Evolutionary conservation across 1,140 invertebrate genomes (phyloP).

Genomic region (Helicoverpa zea): DNA sequence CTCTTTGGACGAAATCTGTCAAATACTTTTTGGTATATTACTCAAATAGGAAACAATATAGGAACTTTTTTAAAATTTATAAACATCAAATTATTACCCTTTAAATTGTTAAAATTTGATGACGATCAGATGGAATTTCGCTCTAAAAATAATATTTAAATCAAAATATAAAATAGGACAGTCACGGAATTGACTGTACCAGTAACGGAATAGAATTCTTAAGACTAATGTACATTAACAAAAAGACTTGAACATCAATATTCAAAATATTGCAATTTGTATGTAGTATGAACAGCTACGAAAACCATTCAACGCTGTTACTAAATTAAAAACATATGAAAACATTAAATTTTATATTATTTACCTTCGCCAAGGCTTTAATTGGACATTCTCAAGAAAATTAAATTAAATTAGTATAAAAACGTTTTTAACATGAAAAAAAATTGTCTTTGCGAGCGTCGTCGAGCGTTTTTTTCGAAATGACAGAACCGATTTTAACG

Average conservation of each 20-base stretch:
- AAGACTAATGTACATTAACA: constrained; percentile 3
- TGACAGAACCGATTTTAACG: neutral
- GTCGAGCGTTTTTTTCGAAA: neutral
- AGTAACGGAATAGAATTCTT: too few relatives aligned
- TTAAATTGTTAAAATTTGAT: too few relatives aligned
- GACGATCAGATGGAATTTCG: too few relatives aligned
- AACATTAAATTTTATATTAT: constrained; percentile 4
- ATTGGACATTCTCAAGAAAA: neutral
- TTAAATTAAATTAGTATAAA: neutral
- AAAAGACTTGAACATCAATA: neutral
- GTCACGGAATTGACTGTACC: too few relatives aligned
- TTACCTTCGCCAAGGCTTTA: neutral
- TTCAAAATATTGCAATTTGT: neutral
- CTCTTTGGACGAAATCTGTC: neutral
- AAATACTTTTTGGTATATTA: constrained; percentile 4
- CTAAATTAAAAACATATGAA: neutral
- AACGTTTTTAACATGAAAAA: constrained; percentile 4
- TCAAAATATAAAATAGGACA: too few relatives aligned
- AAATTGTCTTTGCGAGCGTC: neutral
- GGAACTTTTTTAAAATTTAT: neutral
- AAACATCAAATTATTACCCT: neutral
- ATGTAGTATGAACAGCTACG: neutral
- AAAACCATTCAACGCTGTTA: neutral
- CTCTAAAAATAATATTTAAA: too few relatives aligned
- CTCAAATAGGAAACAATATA: neutral